Evolutionary conservation across 2,888 invertebrate genomes (phyloP).

Genomic region (Drosophila quasianomalipes): DNA sequence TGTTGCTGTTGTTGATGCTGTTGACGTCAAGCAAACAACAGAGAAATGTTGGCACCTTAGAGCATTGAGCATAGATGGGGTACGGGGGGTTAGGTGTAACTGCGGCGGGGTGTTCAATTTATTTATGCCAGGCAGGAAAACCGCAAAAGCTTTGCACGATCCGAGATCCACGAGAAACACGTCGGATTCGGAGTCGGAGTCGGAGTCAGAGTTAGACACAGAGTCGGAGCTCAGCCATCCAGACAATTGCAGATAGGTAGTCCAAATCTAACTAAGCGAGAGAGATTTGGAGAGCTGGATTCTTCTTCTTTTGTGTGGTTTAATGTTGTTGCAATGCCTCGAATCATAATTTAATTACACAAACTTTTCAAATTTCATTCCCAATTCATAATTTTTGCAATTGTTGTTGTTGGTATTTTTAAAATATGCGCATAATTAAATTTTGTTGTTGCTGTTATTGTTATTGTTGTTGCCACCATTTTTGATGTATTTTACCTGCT

Average conservation of each 20-base stretch:
- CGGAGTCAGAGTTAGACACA: not conserved
- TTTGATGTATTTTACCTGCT: slow-evolving; percentile 24
- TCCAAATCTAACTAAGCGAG: slow-evolving; percentile 29
- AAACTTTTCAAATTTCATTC: slow-evolving; percentile 69
- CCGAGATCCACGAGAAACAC: slow-evolving; percentile 29
- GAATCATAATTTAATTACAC: slow-evolving; percentile 62
- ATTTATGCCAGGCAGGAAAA: slow-evolving; percentile 63
- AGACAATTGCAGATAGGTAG: slow-evolving; percentile 15
- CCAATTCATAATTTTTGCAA: slow-evolving; percentile 61
- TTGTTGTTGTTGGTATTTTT: slow-evolving; percentile 20
- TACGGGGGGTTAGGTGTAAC: slow-evolving; percentile 15
- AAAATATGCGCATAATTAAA: slow-evolving; percentile 68
- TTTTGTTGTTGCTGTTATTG: slow-evolving; percentile 10
- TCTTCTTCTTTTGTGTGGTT: slow-evolving; percentile 47
- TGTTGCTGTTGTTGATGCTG: not conserved
- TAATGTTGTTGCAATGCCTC: slow-evolving; percentile 33
- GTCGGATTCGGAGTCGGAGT: not conserved
- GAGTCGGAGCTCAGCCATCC: slow-evolving; percentile 30
- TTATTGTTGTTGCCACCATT: slow-evolving; percentile 16
- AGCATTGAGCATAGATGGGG: not conserved
- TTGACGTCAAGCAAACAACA: slow-evolving; percentile 9
- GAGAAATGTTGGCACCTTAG: slow-evolving; percentile 36
- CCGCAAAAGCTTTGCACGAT: slow-evolving; percentile 69
- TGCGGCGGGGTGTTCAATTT: slow-evolving; percentile 54
- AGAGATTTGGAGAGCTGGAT: not conserved